Percentiles rank a stretch among this genome's conserved stretches.
These are phyloP conservation scores for Neuroscelio doddi DNA, from an alignment of 2,888 invertebrate genomes.

Conservation along the genomic window DNA sequence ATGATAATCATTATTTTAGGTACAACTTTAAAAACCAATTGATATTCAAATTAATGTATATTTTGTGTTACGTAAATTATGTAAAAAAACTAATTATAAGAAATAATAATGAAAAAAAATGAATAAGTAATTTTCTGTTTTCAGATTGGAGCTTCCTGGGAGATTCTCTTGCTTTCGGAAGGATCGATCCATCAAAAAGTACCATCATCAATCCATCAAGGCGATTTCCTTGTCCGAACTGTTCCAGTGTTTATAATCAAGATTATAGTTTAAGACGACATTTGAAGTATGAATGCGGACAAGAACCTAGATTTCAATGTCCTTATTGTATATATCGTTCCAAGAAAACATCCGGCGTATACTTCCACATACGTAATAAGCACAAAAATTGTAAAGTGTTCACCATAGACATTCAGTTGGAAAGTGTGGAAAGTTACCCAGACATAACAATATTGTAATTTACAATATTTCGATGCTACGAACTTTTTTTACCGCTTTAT, in stretches of 20 bases:
- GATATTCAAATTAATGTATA: no score
- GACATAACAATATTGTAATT: no score
- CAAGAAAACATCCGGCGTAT: conserved; percentile 52
- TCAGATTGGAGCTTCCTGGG: no score
- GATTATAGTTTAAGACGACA: conserved; percentile 43
- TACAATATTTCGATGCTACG: no score
- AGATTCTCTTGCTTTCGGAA: no score
- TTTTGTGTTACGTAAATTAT: no score
- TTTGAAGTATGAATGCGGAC: conserved; percentile 60
- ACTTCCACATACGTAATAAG: conserved; percentile 53
- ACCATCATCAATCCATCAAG: conserved; percentile 53
- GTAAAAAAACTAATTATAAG: no score
- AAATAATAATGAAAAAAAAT: no score
- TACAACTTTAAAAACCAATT: no score
- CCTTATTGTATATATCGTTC: conserved; percentile 55
- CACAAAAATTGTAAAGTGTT: conserved; percentile 47
- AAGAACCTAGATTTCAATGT: conserved; percentile 63
- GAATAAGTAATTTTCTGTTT: neutral
- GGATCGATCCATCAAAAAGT: no score
- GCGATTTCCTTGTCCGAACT: conserved; percentile 51
- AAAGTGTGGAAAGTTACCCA: neutral
- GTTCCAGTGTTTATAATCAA: conserved; percentile 38
- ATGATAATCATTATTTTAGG: no score
- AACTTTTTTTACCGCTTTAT: no score
- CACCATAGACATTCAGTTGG: conserved; percentile 46